A percentile compares a stretch with the other conserved stretches of the same genome.
These are phyloP conservation scores for Esperia sulphurella DNA, from an alignment of 2,888 invertebrate species.

Conservation along the genomic window DNA sequence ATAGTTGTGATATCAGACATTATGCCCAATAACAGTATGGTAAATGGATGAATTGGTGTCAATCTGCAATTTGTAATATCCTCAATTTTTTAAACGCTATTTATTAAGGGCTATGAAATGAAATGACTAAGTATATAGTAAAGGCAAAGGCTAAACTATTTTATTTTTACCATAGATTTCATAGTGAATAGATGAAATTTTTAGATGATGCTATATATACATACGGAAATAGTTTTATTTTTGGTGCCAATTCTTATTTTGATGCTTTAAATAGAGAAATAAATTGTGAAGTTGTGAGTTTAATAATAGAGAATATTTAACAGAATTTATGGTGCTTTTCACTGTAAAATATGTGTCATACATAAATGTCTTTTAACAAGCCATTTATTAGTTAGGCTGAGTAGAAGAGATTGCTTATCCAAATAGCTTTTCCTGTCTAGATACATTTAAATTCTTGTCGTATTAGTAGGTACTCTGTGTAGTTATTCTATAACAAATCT, in stretches of 20 bases:
- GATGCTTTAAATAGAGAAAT: constrained; percentile 68
- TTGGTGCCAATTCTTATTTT: constrained; percentile 68
- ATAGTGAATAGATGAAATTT: neutral
- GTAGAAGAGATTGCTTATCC: constrained; percentile 11
- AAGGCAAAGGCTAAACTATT: neutral
- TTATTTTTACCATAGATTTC: neutral
- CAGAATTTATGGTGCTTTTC: constrained; percentile 70
- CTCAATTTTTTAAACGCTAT: constrained; percentile 50
- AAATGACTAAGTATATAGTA: no score
- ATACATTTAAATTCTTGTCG: constrained; percentile 22
- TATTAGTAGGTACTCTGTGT: constrained; percentile 27
- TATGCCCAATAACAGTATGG: no score
- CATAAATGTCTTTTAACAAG: constrained; percentile 11
- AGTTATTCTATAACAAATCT: constrained; percentile 24
- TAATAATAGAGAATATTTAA: constrained; percentile 41
- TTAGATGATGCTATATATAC: neutral
- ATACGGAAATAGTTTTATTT: constrained; percentile 32
- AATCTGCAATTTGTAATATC: neutral
- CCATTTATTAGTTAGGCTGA: constrained; percentile 13
- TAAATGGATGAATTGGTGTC: neutral
- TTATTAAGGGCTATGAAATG: constrained; percentile 51
- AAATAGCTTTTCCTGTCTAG: constrained; percentile 31
- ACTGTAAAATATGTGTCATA: constrained; percentile 21
- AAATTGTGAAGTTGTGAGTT: constrained; percentile 66
- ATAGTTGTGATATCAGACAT: no score